phyloP scores from a whole-genome alignment of 2,888 invertebrate species.

The Strigamia crassipes region DNA sequence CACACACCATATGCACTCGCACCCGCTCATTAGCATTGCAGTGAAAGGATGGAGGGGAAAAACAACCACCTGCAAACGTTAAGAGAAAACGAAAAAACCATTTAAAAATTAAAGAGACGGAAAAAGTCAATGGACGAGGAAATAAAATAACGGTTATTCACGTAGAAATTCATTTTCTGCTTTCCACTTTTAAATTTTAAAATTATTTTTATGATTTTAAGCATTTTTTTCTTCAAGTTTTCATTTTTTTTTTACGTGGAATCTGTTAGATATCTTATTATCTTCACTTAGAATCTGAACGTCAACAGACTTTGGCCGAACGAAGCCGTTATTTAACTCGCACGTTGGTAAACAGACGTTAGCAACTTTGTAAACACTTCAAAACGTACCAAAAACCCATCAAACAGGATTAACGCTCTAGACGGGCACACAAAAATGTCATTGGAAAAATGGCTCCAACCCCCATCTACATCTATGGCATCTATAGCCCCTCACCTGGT shows the following conservation, averaged over 20 bases:
- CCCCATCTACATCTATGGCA: neutral
- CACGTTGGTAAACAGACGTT: neutral
- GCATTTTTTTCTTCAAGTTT: too few species aligned
- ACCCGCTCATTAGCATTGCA: constrained; percentile 18
- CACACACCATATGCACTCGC: constrained; percentile 13
- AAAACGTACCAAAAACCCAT: neutral
- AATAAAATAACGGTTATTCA: neutral
- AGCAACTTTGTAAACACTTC: constrained; percentile 30
- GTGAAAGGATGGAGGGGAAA: neutral
- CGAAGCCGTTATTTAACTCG: neutral
- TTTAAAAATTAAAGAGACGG: neutral
- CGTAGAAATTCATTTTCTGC: too few species aligned
- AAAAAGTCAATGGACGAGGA: neutral
- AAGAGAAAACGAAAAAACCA: neutral
- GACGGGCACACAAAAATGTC: neutral
- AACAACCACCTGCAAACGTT: neutral
- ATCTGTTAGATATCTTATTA: too few species aligned
- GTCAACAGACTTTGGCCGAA: neutral
- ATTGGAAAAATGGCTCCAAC: neutral
- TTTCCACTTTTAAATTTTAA: too few species aligned
- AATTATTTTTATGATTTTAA: too few species aligned
- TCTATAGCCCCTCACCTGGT: neutral
- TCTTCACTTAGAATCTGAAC: neutral
- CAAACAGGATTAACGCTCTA: neutral
- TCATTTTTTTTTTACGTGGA: too few species aligned